Evolutionary conservation across 2,888 invertebrate species (phyloP), one percentile per base, ranked within the genome.

Genomic region (Eustalomyia histrio): DNA sequence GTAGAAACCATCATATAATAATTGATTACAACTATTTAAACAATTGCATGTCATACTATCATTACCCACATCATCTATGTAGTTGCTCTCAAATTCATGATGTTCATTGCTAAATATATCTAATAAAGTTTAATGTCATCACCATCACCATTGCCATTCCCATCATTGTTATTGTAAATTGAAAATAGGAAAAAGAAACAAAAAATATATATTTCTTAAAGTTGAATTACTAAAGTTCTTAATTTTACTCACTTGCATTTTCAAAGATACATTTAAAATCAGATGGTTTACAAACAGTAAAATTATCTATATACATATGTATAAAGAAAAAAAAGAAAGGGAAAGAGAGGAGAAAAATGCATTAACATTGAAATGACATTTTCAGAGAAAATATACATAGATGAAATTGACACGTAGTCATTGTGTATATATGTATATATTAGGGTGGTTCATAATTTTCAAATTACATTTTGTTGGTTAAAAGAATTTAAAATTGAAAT

Each of bases 21-120:
- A 63, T 43, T 87, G 86, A 6, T 85, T 81, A 79, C 90, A 90
- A 75, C 87, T 89, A 14, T 86, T 88, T 12, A 89, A 82, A 69
- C 90, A 90, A 14, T 87, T 83, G 72, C 90, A 90, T 16, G 84
- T 82, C 89, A 90, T 90, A 50, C 85, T 85, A 0, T 86, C 85
- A n/a, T 83, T 85, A n/a, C 71, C 81, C 0, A 82, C 68, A 75
- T 84, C 83, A 9, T 87, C 84, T 17, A 89, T 86, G 76, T 82
- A 89, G 3, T 87, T 79, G 2, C 82, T 79, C 57, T 88, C 88
- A 2, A 79, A 53, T 0, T 79, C 69, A 1, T 86, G 85, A 1
- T 85, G 86, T 43, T 89, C 90, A 6, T 80, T 68, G 5, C 84
- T 73, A 12, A 89, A 87, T 39, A 86, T 83, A 35, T 80, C 86